Percentiles rank a stretch among this genome's conserved stretches.
Evolutionary conservation across 2,797 vertebrate species (phyloP).

Genomic region (Anableps anableps): DNA sequence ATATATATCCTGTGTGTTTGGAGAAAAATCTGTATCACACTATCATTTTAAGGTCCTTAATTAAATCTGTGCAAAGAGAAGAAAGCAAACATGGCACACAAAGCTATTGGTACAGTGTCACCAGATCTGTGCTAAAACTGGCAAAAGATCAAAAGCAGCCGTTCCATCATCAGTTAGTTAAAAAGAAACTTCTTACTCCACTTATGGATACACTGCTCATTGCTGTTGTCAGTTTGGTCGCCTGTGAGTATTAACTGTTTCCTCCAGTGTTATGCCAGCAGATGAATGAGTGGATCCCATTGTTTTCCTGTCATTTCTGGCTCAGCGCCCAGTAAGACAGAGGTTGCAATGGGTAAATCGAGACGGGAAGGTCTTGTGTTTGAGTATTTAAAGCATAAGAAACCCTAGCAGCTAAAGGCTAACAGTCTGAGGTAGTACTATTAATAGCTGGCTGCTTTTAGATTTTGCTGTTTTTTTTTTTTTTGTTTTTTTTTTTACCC

Average conservation of each 20-base stretch:
- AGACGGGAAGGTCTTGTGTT: constrained; percentile 1
- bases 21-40: not conserved
- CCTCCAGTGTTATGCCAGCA: not conserved
- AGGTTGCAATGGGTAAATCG: constrained; percentile 49
- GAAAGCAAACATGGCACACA: not conserved
- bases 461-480: constrained; percentile 1
- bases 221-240: not conserved
- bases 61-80: constrained; percentile 1
- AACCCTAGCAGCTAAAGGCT: constrained; percentile 6
- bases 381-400: constrained; percentile 28
- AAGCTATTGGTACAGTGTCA: not conserved
- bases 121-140: constrained; percentile 12
- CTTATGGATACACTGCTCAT: not conserved
- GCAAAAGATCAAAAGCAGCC: constrained; percentile 17
- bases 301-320: constrained; percentile 15
- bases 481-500: no score
- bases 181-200: not conserved
- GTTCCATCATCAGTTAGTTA: not conserved
- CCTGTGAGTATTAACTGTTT: constrained; percentile 1
- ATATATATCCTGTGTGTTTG: not conserved
- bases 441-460: constrained; percentile 31
- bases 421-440: constrained; percentile 10
- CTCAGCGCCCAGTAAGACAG: constrained; percentile 47
- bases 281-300: not conserved
- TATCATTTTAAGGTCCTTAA: not conserved